Base-by-base conservation (phyloP, 2,888 invertebrate species). In the Hyposoter dolosus region DNA sequence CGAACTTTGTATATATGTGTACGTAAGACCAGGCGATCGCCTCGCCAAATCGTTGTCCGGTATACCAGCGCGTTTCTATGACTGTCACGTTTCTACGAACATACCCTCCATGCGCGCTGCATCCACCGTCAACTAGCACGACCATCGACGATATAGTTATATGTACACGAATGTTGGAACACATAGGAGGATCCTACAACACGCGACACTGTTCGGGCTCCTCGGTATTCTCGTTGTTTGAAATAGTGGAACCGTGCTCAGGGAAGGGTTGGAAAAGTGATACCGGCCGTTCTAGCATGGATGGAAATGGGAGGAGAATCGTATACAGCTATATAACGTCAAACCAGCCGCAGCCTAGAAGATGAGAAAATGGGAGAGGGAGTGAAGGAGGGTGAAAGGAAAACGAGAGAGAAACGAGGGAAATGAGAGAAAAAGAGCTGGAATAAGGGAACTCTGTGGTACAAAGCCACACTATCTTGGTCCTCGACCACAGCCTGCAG, bases 61-160 rank as follows among this genome's bases (percentile, higher is more conserved):
- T 74, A 71, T 74, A 77, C 35, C 23, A 56, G 76, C 76, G 75
- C 83, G 83, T 86, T 83, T 86, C 83, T 82, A 86, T 86, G 83
- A 83, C 72, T 80, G 80, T 86, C 85, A 86, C 85, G 85, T 86
- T 86, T 81, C 83, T 80, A 19, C 72, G 83, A 80, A 81, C 80
- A 86, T 80, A 86, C 60, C 83, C 77, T 45, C 78, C 53, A 81
- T 77, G 60, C 47, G 65, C 81, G 81, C 77, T 79, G 56, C 74
- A 65, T 82, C 28, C 71, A 43, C 56, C 43, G 60, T 69, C 53
- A 60, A 60, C 45, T 32, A 65, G 60, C 15, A 65, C 45, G 74
- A 43, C 53, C 71, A 66, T 71, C 12, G 79, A 69, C 28, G 60
- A 65, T 80, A 63, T 50, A 69, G 12, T 28, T 45, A 28, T 56